Evolutionary conservation across 2,797 vertebrate species (phyloP), one percentile per base, ranked within the genome.

Genomic region (Tragopan temminckii): DNA sequence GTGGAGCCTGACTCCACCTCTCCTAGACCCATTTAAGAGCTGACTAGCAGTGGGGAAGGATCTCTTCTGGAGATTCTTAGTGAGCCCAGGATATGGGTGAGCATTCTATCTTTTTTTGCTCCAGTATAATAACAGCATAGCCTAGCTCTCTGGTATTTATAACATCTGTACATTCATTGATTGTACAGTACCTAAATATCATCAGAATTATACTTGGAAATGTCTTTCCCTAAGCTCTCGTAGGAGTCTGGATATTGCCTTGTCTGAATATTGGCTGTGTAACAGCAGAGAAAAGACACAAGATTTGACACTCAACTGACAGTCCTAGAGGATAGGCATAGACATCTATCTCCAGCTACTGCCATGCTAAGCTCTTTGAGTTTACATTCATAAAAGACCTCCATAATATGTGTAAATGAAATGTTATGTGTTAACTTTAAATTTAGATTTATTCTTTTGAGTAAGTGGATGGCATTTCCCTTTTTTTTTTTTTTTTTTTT

Each of bases 261-360:
- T 71, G 9, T 13, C 33, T 67, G 11, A 10, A 38, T 11, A 15
- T 15, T 71, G 19, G n/a, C 11, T 46, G 4, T 27, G 13, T 42
- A 29, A 18, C 3, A 18, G 29, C 38, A 76, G 29, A 89, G 45
- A 5, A 67, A 35, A 46, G 0, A 0, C 2, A 35, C 9, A 18
- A 7, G 59, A n/a, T 84, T 55, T 81, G 27, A 16, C 23, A 52
- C 3, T 3, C 5, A 35, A 3, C 18, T 24, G 20, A 59, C 7
- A 58, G 23, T 59, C 7, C 25, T 12, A 1, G 57, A 24, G 21
- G 57, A 24, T 24, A 35, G 23, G 24, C 57, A 35, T 35, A 58
- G 6, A 5, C 1, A 2, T 17, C 19, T 74, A 6, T 72, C 80
- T 72, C 45, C 29, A 69, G 45, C 4, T 25, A 17, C 7, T 57